Conservation (phyloP, 2,113 vertebrate genomes). For the Hystrix cristata region DNA sequence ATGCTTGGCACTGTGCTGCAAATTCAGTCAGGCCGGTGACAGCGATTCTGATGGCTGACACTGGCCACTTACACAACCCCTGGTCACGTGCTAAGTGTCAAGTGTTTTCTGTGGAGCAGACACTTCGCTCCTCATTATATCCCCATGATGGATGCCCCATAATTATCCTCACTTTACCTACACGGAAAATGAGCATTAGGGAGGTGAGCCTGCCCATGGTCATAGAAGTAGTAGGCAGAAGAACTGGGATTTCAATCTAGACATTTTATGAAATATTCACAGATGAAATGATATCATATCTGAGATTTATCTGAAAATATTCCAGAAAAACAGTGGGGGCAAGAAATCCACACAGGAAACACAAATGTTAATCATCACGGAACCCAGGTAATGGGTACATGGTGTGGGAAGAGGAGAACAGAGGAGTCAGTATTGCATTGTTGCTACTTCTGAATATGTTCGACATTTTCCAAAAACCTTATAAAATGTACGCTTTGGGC, state of each 20-base stretch:
- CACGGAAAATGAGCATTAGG: neutral
- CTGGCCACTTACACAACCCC: neutral
- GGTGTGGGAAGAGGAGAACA: fast-evolving
- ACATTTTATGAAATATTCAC: neutral
- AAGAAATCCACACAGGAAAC: neutral
- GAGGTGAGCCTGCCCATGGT: neutral
- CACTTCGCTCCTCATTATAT: neutral
- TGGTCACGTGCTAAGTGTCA: too few species aligned
- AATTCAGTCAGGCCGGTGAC: neutral
- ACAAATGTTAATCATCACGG: neutral
- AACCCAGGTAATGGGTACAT: neutral
- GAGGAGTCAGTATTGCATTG: neutral
- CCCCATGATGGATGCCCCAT: neutral
- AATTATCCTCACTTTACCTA: neutral
- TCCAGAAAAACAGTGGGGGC: neutral
- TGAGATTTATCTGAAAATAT: slow-evolving; percentile 15
- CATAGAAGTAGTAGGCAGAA: neutral
- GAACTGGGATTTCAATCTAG: neutral
- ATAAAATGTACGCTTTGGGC: neutral
- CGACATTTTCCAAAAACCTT: slow-evolving; percentile 17
- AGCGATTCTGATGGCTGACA: neutral
- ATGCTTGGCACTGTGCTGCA: neutral
- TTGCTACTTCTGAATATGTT: neutral
- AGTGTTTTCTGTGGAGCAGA: neutral
- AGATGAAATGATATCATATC: neutral